Evolutionary conservation across 2,888 invertebrate species (phyloP).

Genomic region (Conomelus anceps): DNA sequence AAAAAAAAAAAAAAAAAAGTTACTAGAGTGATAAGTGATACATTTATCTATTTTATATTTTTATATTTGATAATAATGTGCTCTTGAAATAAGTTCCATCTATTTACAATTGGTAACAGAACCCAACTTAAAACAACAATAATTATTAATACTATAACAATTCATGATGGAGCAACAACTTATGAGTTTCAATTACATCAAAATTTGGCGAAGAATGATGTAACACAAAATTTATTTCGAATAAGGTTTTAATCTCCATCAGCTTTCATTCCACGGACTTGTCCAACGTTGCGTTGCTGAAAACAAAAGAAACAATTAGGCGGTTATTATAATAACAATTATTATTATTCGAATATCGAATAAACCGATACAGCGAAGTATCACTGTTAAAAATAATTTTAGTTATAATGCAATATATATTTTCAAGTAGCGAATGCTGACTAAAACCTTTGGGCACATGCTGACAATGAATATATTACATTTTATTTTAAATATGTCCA

Average conservation of each 20-base stretch:
- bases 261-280: constrained; percentile 85
- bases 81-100: neutral
- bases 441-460: no score
- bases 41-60: neutral
- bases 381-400: no score
- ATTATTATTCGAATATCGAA: no score
- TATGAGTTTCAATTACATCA: neutral
- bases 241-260: constrained; percentile 44
- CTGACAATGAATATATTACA: no score
- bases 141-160: neutral
- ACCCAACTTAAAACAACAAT: neutral
- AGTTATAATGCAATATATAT: no score
- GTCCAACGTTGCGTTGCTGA: constrained; percentile 70
- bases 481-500: no score
- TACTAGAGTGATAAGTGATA: no score
- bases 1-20: neutral
- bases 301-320: neutral
- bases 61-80: neutral
- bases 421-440: no score
- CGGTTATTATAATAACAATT: neutral
- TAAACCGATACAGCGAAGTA: no score
- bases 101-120: neutral
- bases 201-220: neutral
- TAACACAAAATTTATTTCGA: neutral
- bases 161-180: neutral